Percentiles rank a stretch among this genome's conserved stretches.
These are phyloP conservation scores for Drosophila sechellia DNA, from an alignment of 1,140 invertebrate species.

Conservation along the genomic window DNA sequence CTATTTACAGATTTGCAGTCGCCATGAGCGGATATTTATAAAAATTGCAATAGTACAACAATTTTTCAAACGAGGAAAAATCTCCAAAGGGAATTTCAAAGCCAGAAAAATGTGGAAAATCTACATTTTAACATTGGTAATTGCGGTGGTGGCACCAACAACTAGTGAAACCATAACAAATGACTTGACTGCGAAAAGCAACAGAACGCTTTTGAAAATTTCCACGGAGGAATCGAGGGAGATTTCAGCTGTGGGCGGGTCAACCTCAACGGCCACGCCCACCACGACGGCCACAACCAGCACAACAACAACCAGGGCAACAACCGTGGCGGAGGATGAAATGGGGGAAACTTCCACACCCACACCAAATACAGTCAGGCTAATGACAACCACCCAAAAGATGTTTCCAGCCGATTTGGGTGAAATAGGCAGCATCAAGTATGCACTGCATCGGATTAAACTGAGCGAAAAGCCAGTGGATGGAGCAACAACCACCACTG, in stretches of 20 bases:
- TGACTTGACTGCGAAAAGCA: conserved; percentile 50
- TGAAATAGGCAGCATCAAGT: conserved; percentile 50
- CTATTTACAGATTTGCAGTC: conserved; percentile 27
- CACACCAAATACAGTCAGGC: conserved; percentile 16
- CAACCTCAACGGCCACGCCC: conserved; percentile 74
- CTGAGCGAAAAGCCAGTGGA: conserved; percentile 35
- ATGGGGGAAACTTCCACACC: conserved; percentile 3
- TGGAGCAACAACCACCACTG: conserved; percentile 1
- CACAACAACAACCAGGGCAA: conserved; percentile 58
- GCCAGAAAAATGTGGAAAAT: conserved; percentile 71
- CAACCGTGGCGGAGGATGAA: conserved; percentile 8
- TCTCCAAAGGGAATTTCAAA: conserved; percentile 11
- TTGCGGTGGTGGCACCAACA: conserved; percentile 48
- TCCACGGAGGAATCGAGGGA: conserved; percentile 6
- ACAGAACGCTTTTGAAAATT: conserved; percentile 38
- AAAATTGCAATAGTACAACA: conserved; percentile 13
- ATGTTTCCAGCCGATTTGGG: conserved; percentile 23
- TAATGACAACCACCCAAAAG: conserved; percentile 56
- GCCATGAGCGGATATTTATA: conserved; percentile 39
- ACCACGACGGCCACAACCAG: conserved; percentile 72
- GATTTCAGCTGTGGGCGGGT: conserved; percentile 34
- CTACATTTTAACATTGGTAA: conserved; percentile 77
- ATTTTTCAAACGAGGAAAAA: not conserved
- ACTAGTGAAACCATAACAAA: conserved; percentile 54
- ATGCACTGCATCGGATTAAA: conserved; percentile 64